A percentile compares a stretch with the other conserved stretches of the same genome.
These are phyloP conservation scores for Falco peregrinus DNA, from an alignment of 2,797 vertebrate genomes.

Conservation along the genomic window DNA sequence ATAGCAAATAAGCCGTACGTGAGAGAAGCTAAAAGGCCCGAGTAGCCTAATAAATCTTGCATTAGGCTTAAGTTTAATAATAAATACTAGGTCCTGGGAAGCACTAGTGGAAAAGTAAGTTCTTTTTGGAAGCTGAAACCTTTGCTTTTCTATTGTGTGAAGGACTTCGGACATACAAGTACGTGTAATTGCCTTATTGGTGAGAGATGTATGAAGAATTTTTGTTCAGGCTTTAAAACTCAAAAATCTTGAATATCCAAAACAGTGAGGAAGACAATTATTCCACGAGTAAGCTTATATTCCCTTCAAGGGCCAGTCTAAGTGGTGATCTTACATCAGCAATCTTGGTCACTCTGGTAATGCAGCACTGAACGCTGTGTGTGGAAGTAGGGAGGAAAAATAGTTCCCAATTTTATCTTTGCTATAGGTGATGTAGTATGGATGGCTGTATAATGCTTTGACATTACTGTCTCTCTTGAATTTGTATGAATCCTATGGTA, in stretches of 20 bases:
- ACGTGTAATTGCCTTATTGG: neutral
- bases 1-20: neutral
- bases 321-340: neutral
- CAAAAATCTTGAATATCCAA: neutral
- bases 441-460: neutral
- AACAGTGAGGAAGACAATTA: neutral
- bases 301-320: neutral
- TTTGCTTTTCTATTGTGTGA: neutral
- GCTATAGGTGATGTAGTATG: neutral
- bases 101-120: neutral
- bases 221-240: neutral
- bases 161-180: neutral
- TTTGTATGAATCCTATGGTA: neutral
- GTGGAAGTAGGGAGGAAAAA: neutral
- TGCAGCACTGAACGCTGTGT: neutral
- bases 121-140: neutral
- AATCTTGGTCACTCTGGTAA: neutral
- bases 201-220: neutral
- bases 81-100: neutral
- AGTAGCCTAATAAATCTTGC: neutral
- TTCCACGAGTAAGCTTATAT: neutral
- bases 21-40: neutral
- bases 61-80: neutral
- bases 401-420: accelerated
- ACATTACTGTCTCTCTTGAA: neutral